A percentile compares a stretch with the other conserved stretches of the same genome.
These are phyloP conservation scores for Thunnus thynnus DNA, from an alignment of 2,113 vertebrate genomes.

Conservation along the genomic window DNA sequence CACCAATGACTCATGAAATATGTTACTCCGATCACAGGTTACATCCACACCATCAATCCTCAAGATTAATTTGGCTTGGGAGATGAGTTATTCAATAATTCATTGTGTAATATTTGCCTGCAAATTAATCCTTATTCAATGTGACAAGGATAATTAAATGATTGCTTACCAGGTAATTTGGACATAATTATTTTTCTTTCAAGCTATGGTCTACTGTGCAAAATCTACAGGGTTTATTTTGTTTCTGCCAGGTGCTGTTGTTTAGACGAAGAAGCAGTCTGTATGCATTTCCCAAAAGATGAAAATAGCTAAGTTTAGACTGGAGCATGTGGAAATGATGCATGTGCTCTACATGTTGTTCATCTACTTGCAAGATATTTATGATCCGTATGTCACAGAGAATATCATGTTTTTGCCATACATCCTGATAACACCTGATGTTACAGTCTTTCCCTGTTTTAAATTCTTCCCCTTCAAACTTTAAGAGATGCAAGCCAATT, in stretches of 20 bases:
- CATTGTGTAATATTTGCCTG: slow-evolving; percentile 81
- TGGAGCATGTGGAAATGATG: slow-evolving; percentile 54
- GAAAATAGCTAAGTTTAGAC: slow-evolving; percentile 70
- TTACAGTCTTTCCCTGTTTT: not conserved
- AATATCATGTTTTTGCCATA: not conserved
- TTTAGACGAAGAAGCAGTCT: slow-evolving; percentile 52
- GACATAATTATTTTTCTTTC: slow-evolving; percentile 81
- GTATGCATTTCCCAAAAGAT: slow-evolving; percentile 68
- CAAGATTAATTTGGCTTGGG: slow-evolving; percentile 79
- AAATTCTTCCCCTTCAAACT: slow-evolving; percentile 33
- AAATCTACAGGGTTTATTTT: slow-evolving; percentile 32
- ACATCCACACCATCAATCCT: slow-evolving; percentile 80
- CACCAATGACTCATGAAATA: slow-evolving; percentile 69
- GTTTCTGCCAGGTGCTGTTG: slow-evolving; percentile 68
- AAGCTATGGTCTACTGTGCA: slow-evolving; percentile 43
- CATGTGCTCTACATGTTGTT: slow-evolving; percentile 66
- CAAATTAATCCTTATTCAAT: slow-evolving; percentile 83
- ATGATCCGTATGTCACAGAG: slow-evolving; percentile 51
- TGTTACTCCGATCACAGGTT: slow-evolving; percentile 71
- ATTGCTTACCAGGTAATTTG: slow-evolving; percentile 84
- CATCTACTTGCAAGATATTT: slow-evolving; percentile 55
- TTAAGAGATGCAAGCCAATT: slow-evolving; percentile 51
- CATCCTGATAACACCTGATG: slow-evolving; percentile 7
- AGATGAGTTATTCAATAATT: slow-evolving; percentile 84
- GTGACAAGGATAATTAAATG: slow-evolving; percentile 81